Evolutionary conservation across 2,797 vertebrate species (phyloP).

Genomic region (Tarsius wallacei): DNA sequence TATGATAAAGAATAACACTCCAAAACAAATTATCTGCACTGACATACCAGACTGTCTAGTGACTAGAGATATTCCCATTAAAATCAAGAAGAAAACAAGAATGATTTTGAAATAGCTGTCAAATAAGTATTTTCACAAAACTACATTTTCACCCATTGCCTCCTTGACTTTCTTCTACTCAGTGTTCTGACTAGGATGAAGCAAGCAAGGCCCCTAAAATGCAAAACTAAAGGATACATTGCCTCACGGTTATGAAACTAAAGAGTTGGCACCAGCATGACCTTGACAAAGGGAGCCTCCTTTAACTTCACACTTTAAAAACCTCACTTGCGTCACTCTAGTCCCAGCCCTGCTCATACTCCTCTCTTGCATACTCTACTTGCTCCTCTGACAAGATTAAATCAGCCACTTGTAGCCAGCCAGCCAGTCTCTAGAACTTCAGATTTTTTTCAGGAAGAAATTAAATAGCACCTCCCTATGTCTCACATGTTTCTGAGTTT

Average conservation of each 20-base stretch:
- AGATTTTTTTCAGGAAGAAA: slow-evolving; percentile 19
- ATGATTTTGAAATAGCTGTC: not conserved
- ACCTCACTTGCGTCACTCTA: not conserved
- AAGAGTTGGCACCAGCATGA: not conserved
- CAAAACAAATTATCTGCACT: not conserved
- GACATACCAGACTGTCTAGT: not conserved
- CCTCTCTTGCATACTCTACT: not conserved
- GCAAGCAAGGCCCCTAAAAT: not conserved
- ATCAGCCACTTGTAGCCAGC: not conserved
- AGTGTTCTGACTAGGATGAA: not conserved
- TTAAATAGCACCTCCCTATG: not conserved
- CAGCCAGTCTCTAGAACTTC: not conserved
- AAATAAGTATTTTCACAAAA: too few relatives aligned
- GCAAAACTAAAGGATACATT: not conserved
- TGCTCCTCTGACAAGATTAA: not conserved
- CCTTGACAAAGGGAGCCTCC: not conserved
- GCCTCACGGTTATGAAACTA: too few relatives aligned
- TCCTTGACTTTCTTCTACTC: not conserved
- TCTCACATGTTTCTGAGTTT: not conserved
- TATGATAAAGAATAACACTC: not conserved
- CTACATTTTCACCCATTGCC: not conserved
- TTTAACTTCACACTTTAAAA: not conserved
- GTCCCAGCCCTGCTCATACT: not conserved
- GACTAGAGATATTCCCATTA: not conserved
- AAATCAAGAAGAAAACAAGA: slow-evolving; percentile 17